Conservation (phyloP, 2,797 vertebrate genomes). For the Characodon lateralis region DNA sequence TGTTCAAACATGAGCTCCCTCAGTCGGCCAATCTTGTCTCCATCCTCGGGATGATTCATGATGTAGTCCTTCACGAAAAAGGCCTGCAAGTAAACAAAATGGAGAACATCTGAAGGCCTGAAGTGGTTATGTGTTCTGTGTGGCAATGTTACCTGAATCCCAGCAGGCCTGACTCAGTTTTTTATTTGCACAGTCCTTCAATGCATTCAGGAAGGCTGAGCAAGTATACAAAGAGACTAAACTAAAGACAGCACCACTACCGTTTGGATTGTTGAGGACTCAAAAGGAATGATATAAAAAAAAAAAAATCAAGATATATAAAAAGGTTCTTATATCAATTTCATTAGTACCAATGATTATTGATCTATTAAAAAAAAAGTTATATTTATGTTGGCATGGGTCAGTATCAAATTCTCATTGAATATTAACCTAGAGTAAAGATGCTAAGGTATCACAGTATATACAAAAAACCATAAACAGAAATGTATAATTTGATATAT, state of each 20-base stretch:
- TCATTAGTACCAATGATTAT: not conserved
- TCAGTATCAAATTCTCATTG: too few species aligned
- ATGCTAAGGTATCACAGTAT: too few species aligned
- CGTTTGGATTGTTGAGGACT: not conserved
- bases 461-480: too few species aligned
- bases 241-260: not conserved
- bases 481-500: not conserved
- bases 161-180: constrained; percentile 47
- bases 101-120: constrained; percentile 56
- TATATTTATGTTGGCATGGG: too few species aligned
- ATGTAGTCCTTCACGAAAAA: constrained; percentile 98
- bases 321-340: not conserved
- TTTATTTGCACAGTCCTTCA: constrained; percentile 25
- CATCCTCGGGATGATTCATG: constrained; percentile 95
- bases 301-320: not conserved
- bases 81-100: constrained; percentile 81
- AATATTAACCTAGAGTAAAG: too few species aligned
- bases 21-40: constrained; percentile 95
- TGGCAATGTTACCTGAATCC: constrained; percentile 50
- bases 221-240: constrained; percentile 14
- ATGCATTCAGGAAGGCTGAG: constrained; percentile 30
- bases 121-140: constrained; percentile 21
- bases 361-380: too few species aligned
- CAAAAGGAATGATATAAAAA: not conserved
- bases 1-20: constrained; percentile 98